A percentile compares a stretch with the other conserved stretches of the same genome.
Evolutionary conservation across 2,113 vertebrate species (phyloP).

Genomic region (Etheostoma cragini): DNA sequence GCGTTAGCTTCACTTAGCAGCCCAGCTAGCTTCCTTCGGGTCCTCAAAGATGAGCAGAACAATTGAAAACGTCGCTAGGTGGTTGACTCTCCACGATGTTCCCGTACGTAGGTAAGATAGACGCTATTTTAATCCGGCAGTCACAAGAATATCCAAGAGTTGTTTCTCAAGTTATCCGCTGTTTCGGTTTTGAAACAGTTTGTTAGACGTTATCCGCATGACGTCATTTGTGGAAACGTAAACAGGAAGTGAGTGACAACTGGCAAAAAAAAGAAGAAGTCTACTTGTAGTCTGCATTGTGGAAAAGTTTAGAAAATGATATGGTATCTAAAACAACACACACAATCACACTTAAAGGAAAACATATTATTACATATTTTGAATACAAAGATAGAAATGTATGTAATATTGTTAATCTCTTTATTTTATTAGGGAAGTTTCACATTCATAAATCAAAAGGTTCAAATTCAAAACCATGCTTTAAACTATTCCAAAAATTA

Average conservation of each 20-base stretch:
- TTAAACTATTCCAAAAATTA: no score
- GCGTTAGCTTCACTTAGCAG: conserved; percentile 45
- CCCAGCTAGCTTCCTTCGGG: conserved; percentile 20
- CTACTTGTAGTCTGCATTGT: not conserved
- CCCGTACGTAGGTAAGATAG: accelerated
- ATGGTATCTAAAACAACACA: no score
- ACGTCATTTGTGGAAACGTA: conserved; percentile 74
- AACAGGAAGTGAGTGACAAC: conserved; percentile 71
- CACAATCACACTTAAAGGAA: no score
- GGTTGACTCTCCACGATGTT: not conserved
- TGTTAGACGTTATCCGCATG: conserved; percentile 23
- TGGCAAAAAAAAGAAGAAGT: no score
- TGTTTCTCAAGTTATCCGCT: conserved; percentile 31
- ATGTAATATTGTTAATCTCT: no score
- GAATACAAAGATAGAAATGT: no score
- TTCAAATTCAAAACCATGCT: no score
- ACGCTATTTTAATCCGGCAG: accelerated
- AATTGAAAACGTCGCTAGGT: not conserved
- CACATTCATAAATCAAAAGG: no score
- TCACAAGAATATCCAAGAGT: accelerated
- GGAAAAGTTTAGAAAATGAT: no score
- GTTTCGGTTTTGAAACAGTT: conserved; percentile 41
- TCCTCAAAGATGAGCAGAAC: not conserved
- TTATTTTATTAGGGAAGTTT: no score
- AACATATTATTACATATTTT: no score